Evolutionary conservation across 2,888 invertebrate species (phyloP).

Genomic region (Acleris sparsana): DNA sequence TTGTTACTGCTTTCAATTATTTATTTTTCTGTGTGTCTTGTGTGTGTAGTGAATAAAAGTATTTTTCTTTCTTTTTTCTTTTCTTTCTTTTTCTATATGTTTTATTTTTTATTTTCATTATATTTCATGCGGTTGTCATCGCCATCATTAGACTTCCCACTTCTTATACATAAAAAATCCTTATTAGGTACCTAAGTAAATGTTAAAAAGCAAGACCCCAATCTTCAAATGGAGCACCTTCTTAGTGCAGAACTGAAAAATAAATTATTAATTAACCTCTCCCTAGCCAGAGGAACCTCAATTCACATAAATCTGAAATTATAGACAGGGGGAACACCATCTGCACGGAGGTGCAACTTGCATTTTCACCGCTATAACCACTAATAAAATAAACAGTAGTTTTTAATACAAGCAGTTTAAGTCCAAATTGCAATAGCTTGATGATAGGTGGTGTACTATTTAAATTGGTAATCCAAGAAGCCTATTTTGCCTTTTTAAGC

Average conservation of each 20-base stretch:
- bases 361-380: constrained; percentile 5
- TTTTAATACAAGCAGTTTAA: neutral
- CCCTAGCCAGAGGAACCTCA: constrained; percentile 17
- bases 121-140: too few relatives aligned
- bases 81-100: too few relatives aligned
- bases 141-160: too few relatives aligned
- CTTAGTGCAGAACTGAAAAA: constrained; percentile 11
- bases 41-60: too few relatives aligned
- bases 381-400: neutral
- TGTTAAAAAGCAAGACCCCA: neutral
- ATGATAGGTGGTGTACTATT: neutral
- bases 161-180: too few relatives aligned
- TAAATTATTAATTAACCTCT: constrained; percentile 33
- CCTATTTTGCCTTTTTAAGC: neutral
- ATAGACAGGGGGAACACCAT: constrained; percentile 30
- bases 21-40: too few relatives aligned
- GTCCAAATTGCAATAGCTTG: neutral
- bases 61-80: too few relatives aligned
- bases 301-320: constrained; percentile 35
- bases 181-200: too few relatives aligned
- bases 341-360: constrained; percentile 34
- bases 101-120: too few relatives aligned
- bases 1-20: too few relatives aligned
- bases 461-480: constrained; percentile 1
- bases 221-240: neutral